phyloP scores from a whole-genome alignment of 1,140 invertebrate genomes.

The Drosophila ohnishii region DNA sequence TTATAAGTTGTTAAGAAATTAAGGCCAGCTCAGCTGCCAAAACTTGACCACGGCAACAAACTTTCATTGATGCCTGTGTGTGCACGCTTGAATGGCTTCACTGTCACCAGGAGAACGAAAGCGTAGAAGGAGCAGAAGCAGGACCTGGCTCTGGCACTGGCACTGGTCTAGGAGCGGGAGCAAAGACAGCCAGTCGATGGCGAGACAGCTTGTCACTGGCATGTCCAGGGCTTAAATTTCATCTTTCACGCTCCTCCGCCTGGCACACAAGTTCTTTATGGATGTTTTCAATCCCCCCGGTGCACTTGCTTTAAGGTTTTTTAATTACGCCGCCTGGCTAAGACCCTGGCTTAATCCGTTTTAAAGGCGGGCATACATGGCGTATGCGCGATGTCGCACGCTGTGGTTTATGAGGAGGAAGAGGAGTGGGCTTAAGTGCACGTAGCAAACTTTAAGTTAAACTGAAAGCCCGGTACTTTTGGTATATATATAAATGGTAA shows the following conservation, averaged over 20 bases:
- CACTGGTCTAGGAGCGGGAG: neutral
- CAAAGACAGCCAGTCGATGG: slow-evolving; percentile 31
- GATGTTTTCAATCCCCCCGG: neutral
- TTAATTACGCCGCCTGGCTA: slow-evolving; percentile 45
- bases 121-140: neutral
- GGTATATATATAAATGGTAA: neutral
- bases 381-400: slow-evolving; percentile 19
- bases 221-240: slow-evolving; percentile 43
- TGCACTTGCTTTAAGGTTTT: slow-evolving; percentile 34
- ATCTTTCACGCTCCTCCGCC: slow-evolving; percentile 21
- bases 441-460: neutral
- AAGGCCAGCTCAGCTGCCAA: slow-evolving; percentile 14
- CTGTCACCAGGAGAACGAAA: slow-evolving; percentile 21
- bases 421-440: neutral
- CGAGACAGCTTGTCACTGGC: slow-evolving; percentile 48
- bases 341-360: slow-evolving; percentile 34
- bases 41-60: slow-evolving; percentile 37
- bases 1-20: slow-evolving; percentile 46
- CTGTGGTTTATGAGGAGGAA: slow-evolving; percentile 9
- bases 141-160: neutral
- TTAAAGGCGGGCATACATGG: slow-evolving; percentile 22
- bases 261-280: slow-evolving; percentile 29
- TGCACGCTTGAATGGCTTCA: slow-evolving; percentile 31
- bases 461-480: neutral
- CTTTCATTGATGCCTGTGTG: slow-evolving; percentile 20